Conservation (phyloP, 2,113 vertebrate species). For the Thamnophis sirtalis region DNA sequence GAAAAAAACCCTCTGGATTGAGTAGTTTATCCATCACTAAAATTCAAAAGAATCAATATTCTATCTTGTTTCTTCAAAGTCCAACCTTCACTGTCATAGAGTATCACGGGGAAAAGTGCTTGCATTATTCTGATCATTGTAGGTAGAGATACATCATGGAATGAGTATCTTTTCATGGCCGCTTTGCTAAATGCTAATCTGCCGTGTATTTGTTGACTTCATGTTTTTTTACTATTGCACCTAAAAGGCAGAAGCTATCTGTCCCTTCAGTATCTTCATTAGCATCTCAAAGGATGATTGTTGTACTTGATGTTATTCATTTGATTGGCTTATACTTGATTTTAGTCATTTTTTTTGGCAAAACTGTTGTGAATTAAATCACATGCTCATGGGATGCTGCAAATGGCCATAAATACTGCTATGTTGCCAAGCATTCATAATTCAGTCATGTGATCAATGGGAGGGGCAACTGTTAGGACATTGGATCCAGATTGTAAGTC, state of each 20-base stretch:
- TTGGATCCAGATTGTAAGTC: no score
- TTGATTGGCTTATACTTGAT: not conserved
- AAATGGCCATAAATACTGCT: no score
- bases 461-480: no score
- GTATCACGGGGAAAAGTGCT: not conserved
- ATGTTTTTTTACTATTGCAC: not conserved
- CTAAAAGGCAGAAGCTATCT: not conserved
- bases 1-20: not conserved
- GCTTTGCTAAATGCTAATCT: not conserved
- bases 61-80: not conserved
- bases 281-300: not conserved
- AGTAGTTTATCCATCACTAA: not conserved
- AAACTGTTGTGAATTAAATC: no score
- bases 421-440: no score
- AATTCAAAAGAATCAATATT: not conserved
- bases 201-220: not conserved
- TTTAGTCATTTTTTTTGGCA: not conserved
- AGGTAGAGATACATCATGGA: not conserved
- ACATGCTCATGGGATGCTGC: no score
- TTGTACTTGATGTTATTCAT: not conserved
- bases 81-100: not conserved
- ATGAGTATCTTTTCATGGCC: not conserved
- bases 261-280: not conserved
- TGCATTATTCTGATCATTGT: not conserved
- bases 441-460: no score